Evolutionary conservation across 2,113 vertebrate genomes (phyloP), one percentile per base, ranked within the genome.

Genomic region (Calyptomena viridis): DNA sequence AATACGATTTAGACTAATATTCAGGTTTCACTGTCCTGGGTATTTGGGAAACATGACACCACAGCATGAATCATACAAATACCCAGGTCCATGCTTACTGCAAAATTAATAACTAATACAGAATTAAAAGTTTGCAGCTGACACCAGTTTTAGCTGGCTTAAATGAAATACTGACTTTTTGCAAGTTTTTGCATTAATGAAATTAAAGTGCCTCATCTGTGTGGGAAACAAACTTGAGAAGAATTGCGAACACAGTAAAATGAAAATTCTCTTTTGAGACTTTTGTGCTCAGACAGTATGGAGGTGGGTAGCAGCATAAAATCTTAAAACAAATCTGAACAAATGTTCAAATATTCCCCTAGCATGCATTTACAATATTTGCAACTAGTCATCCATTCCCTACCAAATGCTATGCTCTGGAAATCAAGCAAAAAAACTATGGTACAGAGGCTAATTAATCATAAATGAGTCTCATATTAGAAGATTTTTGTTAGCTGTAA

Each of bases 291-390:
- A 78, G 73, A 49, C 40, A 44, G 52, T 84, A 82, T 81, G 47
- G 77, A 81, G 39, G 87, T 47, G 69, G 17, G 47, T 72, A 77
- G 40, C 76, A 75, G 69, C 49, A 95, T 87, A 94, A 93, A 90
- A 84, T 59, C 93, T 93, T 86, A 77, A 94, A 72, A 50, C n/a
- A 92, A 94, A 81, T 94, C 89, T 91, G 84, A 89, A 89, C 68
- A 94, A 95, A 90, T 97, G 44, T 89, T 95, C 73, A 81, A 89
- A 90, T 95, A 92, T 89, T 95, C 94, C 88, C 73, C 6, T 35
- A 90, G 60, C 30, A 90, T 59, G 67, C 35, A 74, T 73, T 85
- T 88, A 63, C 76, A 90, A 9, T 89, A 90, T 81, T 90, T 93
- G 80, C 60, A 81, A 52, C 68, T 59, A 92, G 83, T 88, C 85